Evolutionary conservation across 2,888 invertebrate species (phyloP).

Genomic region (Drosophila anomalata): DNA sequence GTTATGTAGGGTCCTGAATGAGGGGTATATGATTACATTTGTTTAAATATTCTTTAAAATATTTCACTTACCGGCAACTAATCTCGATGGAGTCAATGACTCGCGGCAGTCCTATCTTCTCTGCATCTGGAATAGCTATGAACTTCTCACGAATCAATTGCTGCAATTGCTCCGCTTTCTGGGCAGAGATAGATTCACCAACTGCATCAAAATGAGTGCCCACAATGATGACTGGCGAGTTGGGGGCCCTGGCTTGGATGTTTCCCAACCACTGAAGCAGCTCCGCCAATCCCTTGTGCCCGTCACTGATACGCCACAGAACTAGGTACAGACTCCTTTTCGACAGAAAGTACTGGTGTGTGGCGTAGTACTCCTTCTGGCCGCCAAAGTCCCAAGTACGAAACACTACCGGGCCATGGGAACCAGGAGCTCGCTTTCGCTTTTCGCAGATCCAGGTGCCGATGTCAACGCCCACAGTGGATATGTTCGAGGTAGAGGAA

Average conservation of each 20-base stretch:
- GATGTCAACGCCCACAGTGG: conserved; percentile 99
- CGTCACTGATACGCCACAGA: conserved; percentile 97
- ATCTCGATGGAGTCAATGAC: conserved; percentile 97
- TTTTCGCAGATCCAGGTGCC: conserved; percentile 97
- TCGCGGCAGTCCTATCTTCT: conserved; percentile 96
- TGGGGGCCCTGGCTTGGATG: conserved; percentile 96
- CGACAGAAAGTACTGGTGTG: conserved; percentile 99
- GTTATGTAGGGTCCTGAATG: conserved; percentile 91
- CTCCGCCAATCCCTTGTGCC: conserved; percentile 93
- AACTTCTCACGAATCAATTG: conserved; percentile 93
- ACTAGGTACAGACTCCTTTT: conserved; percentile 97
- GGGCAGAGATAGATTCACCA: conserved; percentile 82
- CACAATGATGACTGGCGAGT: conserved; percentile 97
- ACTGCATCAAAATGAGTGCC: conserved; percentile 98
- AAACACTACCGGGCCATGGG: conserved; percentile 93
- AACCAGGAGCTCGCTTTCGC: conserved; percentile 89
- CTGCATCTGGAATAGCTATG: conserved; percentile 96
- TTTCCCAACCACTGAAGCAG: conserved; percentile 98
- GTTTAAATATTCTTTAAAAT: background rate
- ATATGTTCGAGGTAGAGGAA: conserved; percentile 86
- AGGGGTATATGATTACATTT: no score
- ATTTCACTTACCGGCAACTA: conserved; percentile 85
- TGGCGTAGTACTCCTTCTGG: conserved; percentile 98
- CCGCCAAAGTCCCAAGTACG: conserved; percentile 99
- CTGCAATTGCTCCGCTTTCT: conserved; percentile 90